Base-by-base conservation (phyloP, 2,888 invertebrate genomes). In the Eupithecia subumbrata region DNA sequence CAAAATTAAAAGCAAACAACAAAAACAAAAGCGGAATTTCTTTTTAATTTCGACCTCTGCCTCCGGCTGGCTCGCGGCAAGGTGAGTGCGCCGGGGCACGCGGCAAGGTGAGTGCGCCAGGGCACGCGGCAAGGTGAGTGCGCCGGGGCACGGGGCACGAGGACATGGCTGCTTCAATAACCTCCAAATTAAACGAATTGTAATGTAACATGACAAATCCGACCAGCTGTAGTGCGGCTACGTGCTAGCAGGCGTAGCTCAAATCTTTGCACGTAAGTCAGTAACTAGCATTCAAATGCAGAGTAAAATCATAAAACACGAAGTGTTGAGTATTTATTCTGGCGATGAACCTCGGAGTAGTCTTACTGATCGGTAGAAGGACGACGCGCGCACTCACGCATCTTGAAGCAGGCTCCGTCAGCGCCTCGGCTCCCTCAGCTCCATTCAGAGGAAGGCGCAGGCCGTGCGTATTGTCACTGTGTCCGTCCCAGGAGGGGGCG, bases 21-120 rank as follows among this genome's bases (percentile, higher is more conserved):
- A 37, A 78, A 81, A 60, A 74, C 76, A 77, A 52, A 74, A 73
- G 77, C 16, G 71, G 64, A 80, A 79, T 81, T 81, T 81, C 79
- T 81, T 81, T 80, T 81, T 81, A 80, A 52, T 78, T 76, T 75
- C 76, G 77, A 80, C 81, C 81, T 78, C 77, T n/a, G 40, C n/a
- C n/a, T 48, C 18, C 9, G 52, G 8, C 11, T 52, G 45, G 2
- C 52, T 52, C 52, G 52, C 52, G 11, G 63, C 63, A 63, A 63
- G 63, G 63, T 63, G 63, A 63, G 30, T 25, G 30, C 63, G n/a
- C n/a, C n/a, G n/a, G n/a, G n/a, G 34, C 0, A n/a, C 56, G 12
- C 3, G 16, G 16, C 63, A 22, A 30, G 30, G 30, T 1, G 30
- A 30, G 30, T 3, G 30, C 30, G 30, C 30, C 30, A n/a, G n/a